Conservation (phyloP, 1,140 invertebrate genomes). For the Chrysopa pallens region DNA sequence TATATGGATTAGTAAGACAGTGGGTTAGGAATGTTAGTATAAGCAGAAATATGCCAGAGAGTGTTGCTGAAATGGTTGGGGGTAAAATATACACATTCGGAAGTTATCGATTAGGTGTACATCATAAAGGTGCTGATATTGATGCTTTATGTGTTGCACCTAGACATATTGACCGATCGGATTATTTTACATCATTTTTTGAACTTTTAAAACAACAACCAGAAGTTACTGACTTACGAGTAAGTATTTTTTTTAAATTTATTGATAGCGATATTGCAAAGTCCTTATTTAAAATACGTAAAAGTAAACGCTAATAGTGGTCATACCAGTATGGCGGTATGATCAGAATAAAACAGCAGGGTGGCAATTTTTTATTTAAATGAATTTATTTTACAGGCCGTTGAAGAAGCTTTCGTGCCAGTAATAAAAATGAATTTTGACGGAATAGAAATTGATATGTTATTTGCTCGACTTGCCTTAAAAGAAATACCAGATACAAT, state of each 20-base stretch:
- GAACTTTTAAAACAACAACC: slow-evolving; percentile 73
- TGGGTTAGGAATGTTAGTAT: slow-evolving; percentile 86
- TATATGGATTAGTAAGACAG: slow-evolving; percentile 76
- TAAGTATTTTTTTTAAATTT: slow-evolving; percentile 26
- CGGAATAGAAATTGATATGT: slow-evolving; percentile 96
- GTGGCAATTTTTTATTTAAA: not conserved
- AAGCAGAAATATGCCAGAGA: slow-evolving; percentile 73
- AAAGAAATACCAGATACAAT: slow-evolving; percentile 74
- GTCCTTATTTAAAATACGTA: too few relatives aligned
- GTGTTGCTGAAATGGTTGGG: slow-evolving; percentile 71
- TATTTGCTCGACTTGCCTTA: slow-evolving; percentile 84
- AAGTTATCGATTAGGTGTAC: slow-evolving; percentile 81
- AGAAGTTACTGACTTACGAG: slow-evolving; percentile 70
- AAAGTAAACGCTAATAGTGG: too few relatives aligned
- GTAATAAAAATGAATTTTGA: slow-evolving; percentile 99
- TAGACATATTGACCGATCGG: slow-evolving; percentile 77
- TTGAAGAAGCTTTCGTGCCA: slow-evolving; percentile 98
- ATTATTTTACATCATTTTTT: slow-evolving; percentile 93
- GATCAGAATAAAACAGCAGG: too few relatives aligned
- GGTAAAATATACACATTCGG: slow-evolving; percentile 99
- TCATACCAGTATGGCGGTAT: too few relatives aligned
- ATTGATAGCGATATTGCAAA: too few relatives aligned
- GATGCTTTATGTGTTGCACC: slow-evolving; percentile 97
- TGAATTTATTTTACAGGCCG: slow-evolving; percentile 37
- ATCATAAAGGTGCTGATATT: slow-evolving; percentile 96